A percentile compares a stretch with the other conserved stretches of the same genome.
phyloP scores from a whole-genome alignment of 1,140 invertebrate species.

The Phymorhynchus buccinoides region DNA sequence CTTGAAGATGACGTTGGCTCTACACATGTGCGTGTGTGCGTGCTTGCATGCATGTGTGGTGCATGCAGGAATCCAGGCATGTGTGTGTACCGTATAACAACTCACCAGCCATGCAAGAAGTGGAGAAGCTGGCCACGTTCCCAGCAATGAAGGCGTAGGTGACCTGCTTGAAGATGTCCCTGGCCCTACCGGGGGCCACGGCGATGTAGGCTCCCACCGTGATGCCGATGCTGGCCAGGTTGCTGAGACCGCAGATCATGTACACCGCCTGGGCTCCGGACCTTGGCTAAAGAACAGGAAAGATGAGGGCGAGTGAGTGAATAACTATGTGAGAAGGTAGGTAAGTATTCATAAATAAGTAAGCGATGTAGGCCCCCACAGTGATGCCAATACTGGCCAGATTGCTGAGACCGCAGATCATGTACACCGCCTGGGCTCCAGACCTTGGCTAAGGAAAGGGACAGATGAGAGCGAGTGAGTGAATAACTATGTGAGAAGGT shows the following conservation, averaged over 20 bases:
- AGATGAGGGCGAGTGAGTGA: slow-evolving; percentile 84
- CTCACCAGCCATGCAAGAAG: background rate
- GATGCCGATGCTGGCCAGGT: slow-evolving; percentile 92
- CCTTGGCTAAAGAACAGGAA: slow-evolving; percentile 92
- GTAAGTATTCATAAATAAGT: no score
- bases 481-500: no score
- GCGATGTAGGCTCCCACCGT: slow-evolving; percentile 85
- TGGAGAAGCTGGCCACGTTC: background rate
- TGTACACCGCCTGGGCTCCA: slow-evolving; percentile 95
- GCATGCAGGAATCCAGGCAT: no score
- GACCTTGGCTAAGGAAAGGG: no score
- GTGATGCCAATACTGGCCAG: slow-evolving; percentile 91
- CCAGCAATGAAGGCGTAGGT: background rate
- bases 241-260: slow-evolving; percentile 92
- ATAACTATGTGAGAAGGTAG: no score
- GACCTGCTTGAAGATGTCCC: background rate
- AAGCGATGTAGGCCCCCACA: slow-evolving; percentile 84
- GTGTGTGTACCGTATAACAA: no score
- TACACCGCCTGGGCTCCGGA: background rate
- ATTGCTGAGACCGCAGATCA: slow-evolving; percentile 96
- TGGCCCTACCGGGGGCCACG: slow-evolving; percentile 80
- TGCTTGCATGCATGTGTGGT: no score
- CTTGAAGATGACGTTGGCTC: slow-evolving; percentile 76
- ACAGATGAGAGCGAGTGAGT: no score
- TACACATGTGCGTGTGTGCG: no score